Evolutionary conservation across 2,888 invertebrate species (phyloP), one percentile per base, ranked within the genome.

Genomic region (Hemicrepidius hirtus): DNA sequence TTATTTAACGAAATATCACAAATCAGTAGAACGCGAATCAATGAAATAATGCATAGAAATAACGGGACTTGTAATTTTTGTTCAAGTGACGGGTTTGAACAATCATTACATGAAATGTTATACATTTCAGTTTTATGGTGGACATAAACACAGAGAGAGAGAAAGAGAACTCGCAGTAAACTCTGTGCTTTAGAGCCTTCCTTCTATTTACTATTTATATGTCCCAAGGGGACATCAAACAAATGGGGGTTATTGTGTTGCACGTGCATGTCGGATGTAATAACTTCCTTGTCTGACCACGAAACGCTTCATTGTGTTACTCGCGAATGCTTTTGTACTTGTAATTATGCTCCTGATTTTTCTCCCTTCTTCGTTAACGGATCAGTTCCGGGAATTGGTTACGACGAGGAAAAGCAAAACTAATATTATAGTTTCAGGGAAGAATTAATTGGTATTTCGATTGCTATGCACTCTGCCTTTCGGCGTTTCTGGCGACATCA

Each of bases 121-220:
- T 35, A 55, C 50, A 69, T 62, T 69, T 69, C 53, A 55, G 28
- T 63, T 63, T 69, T 69, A 69, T 55, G 62, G 28, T 53, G 66
- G 21, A 62, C 69, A 69, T 62, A 69, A 62, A 69, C 41, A 69
- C 50, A 69, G 62, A 69, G 63, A 62, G 50, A 69, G 53, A 69
- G 32, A 69, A 40, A 69, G 62, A 69, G 63, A 62, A 40, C 63
- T 41, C 13, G 69, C 63, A 24, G 53, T 69, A 69, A 68, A 69
- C 62, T 63, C 62, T 16, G 18, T 55, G 60, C 60, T 68, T 68
- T 68, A 68, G 63, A 69, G 62, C 69, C 32, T 70, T 70, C 70
- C 70, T 70, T 49, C 70, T 70, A 65, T 70, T 70, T 64, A 65
- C 65, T 70, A 70, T 70, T 70, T 70, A 70, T 70, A 65, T 49